phyloP scores from a whole-genome alignment of 2,113 vertebrate species.

The Desmodus rotundus region DNA sequence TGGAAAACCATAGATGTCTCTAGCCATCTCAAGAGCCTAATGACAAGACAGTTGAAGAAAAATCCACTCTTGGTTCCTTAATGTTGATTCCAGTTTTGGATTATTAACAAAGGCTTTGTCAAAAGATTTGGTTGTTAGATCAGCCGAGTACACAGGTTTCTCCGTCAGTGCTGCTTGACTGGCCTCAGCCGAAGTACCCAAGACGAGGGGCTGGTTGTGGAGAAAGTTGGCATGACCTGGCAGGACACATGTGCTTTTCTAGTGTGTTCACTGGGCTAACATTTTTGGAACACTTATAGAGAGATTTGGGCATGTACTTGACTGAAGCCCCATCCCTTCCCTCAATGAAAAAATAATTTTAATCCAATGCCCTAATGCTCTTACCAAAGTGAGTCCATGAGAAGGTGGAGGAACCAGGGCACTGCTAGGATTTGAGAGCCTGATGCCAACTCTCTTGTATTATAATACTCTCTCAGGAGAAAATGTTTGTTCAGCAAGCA shows the following conservation, averaged over 20 bases:
- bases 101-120: background rate
- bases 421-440: background rate
- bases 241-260: background rate
- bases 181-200: background rate
- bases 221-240: background rate
- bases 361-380: background rate
- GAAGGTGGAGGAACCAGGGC: background rate
- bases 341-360: background rate
- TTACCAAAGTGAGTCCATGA: background rate
- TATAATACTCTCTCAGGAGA: background rate
- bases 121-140: background rate
- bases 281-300: background rate
- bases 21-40: background rate
- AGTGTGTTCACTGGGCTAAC: background rate
- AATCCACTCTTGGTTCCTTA: background rate
- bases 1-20: background rate
- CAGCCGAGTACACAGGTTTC: accelerated
- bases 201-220: background rate
- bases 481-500: background rate
- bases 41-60: background rate
- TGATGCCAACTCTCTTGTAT: background rate
- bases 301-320: background rate
- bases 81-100: background rate
- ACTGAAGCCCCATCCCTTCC: background rate
- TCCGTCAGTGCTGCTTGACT: background rate